Conservation (phyloP, 2,888 invertebrate species). For the Lomographa bimaculata region DNA sequence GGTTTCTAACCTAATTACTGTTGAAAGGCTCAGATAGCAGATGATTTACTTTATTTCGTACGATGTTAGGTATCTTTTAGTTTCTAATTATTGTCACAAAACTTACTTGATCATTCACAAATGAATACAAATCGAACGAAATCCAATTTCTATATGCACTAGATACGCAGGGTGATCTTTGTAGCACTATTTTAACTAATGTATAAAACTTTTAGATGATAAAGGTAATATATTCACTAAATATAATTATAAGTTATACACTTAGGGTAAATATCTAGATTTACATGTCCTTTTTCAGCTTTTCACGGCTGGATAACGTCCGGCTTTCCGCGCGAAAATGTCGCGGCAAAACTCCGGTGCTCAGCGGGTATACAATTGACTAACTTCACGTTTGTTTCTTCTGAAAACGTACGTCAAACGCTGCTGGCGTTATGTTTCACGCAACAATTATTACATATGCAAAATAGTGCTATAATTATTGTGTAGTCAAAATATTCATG, state of each 20-base stretch:
- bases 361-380: slow-evolving; percentile 54
- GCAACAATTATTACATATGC: slow-evolving; percentile 30
- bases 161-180: slow-evolving; percentile 25
- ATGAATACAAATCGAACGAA: slow-evolving; percentile 61
- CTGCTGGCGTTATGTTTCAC: slow-evolving; percentile 42
- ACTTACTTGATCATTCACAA: slow-evolving; percentile 81
- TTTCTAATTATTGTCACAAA: slow-evolving; percentile 40
- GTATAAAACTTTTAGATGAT: slow-evolving; percentile 44
- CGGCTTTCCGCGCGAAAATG: slow-evolving; percentile 84
- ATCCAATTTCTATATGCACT: slow-evolving; percentile 51
- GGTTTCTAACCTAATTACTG: slow-evolving; percentile 77
- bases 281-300: slow-evolving; percentile 67
- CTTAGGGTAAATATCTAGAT: slow-evolving; percentile 45
- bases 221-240: slow-evolving; percentile 44
- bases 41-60: slow-evolving; percentile 26
- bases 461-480: too few relatives aligned
- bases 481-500: too few relatives aligned
- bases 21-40: slow-evolving; percentile 43
- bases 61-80: slow-evolving; percentile 41
- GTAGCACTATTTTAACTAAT: slow-evolving; percentile 47
- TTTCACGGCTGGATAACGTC: slow-evolving; percentile 83
- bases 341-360: slow-evolving; percentile 78
- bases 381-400: slow-evolving; percentile 81
- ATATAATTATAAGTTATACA: slow-evolving; percentile 48
- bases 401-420: slow-evolving; percentile 69